Evolutionary conservation across 2,888 invertebrate genomes (phyloP), one percentile per base, ranked within the genome.

Genomic region (Drosophila paracracens): DNA sequence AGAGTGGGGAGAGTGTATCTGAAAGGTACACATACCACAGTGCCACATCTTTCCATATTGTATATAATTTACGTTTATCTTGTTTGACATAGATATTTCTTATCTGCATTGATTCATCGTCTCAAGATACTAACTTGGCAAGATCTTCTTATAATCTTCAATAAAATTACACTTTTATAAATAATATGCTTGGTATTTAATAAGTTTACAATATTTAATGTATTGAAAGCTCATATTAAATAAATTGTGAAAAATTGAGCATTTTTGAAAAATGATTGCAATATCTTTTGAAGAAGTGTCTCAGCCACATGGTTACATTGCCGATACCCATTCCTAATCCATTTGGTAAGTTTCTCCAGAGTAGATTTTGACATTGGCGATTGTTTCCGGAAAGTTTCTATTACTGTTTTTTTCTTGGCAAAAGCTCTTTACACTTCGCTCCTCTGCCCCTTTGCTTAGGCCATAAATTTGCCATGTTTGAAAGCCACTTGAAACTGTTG

Each of bases 401-500:
- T 53, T 13, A 46, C 13, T 38, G 18, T 16, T 52, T 21, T 11
- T 11, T 52, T 58, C 21, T 21, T 38, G 29, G 18, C 27, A 16
- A 25, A 25, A 43, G 40, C 25, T 29, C 36, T 16, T 21, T 10
- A 29, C 33, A 35, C 10, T 13, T 18, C 33, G 5, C 38, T n/a
- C 46, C 36, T 8, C 27, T 36, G 21, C 18, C 13, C 16, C n/a
- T 27, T 59, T 77, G 66, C 43, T 59, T 54, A 21, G 31, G 63
- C 69, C 58, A 79, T 79, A 74, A 67, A 74, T 79, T 67, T 60
- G 27, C 31, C 71, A 69, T 40, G 36, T 70, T 71, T 52, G 35
- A 51, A 25, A 36, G 51, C 2, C 51, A 31, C n/a, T 2, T 25
- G 52, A 35, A 31, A 31, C 10, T 36, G 16, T 69, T 70, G 38